Percentiles rank a stretch among this genome's conserved stretches.
Conservation (phyloP, 2,888 invertebrate genomes). For the Buathra laborator region DNA sequence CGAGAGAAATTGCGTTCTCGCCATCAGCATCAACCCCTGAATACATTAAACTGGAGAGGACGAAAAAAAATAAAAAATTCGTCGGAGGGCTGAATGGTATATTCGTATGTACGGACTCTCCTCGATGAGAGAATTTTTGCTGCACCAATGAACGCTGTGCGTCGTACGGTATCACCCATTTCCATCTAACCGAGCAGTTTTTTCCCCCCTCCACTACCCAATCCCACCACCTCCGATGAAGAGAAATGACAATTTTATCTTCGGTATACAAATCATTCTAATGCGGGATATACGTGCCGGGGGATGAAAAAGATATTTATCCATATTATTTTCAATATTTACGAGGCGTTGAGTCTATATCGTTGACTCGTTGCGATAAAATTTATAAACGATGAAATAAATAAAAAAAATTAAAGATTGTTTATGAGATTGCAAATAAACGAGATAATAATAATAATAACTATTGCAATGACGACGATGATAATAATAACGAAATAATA, state of each 20-base stretch:
- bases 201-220: not conserved
- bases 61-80: constrained; percentile 30
- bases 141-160: constrained; percentile 24
- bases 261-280: constrained; percentile 36
- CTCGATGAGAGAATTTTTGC: constrained; percentile 19
- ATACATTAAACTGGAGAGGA: constrained; percentile 28
- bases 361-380: not conserved
- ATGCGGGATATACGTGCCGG: not conserved
- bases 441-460: too few species aligned
- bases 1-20: constrained; percentile 46
- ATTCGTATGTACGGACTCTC: not conserved
- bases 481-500: constrained; percentile 4
- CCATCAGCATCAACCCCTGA: constrained; percentile 29
- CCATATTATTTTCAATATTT: not conserved
- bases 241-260: constrained; percentile 46
- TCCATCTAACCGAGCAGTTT: constrained; percentile 21
- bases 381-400: not conserved
- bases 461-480: too few species aligned
- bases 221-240: not conserved
- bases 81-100: constrained; percentile 2
- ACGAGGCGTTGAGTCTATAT: not conserved
- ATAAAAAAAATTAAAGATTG: too few species aligned
- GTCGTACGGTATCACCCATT: constrained; percentile 4
- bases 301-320: constrained; percentile 35
- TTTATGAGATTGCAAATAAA: too few species aligned